Conservation (phyloP, 2,113 vertebrate species). For the Ellobius talpinus region DNA sequence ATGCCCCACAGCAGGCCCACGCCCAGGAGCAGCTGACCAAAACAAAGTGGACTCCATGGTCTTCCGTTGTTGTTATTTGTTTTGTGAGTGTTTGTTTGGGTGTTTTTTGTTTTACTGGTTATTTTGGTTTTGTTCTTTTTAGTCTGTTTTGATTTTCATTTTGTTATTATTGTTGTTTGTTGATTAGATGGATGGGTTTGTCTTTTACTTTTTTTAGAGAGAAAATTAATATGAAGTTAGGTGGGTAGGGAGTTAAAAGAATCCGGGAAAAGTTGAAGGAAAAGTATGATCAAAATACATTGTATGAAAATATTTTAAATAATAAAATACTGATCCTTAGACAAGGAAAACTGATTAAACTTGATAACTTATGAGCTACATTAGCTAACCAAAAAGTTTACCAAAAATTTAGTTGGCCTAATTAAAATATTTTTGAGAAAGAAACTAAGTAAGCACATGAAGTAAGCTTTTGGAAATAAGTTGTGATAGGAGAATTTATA, state of each 20-base stretch:
- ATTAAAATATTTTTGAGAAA: conserved; percentile 47
- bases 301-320: neutral
- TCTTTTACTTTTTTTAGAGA: neutral
- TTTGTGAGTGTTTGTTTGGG: neutral
- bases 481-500: neutral
- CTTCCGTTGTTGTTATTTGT: neutral
- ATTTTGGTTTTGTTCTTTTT: neutral
- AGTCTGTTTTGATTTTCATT: neutral
- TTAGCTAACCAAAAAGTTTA: conserved; percentile 9
- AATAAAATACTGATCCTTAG: neutral
- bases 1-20: neutral
- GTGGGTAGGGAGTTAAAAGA: neutral
- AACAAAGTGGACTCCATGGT: neutral
- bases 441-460: conserved; percentile 4
- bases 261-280: neutral
- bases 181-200: neutral
- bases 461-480: conserved; percentile 58
- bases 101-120: neutral
- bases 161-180: neutral
- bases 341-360: conserved; percentile 15
- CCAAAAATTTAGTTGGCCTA: neutral
- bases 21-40: neutral
- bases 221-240: neutral
- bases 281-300: neutral
- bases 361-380: neutral